Conservation (phyloP, 2,113 vertebrate species). For the Chlorodrepanis virens region DNA sequence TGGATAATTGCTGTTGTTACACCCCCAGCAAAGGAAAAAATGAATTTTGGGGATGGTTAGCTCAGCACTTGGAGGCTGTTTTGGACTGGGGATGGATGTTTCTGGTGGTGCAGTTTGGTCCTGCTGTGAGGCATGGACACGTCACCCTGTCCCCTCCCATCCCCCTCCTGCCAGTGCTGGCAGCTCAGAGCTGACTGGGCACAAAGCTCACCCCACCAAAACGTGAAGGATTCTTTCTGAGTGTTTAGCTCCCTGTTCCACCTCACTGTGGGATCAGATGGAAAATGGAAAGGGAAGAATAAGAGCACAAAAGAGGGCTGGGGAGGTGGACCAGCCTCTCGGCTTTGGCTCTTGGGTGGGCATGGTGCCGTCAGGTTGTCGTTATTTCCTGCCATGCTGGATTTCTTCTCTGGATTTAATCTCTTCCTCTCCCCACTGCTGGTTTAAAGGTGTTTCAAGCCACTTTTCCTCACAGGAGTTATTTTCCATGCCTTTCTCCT, state of each 20-base stretch:
- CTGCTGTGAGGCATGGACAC: too few species aligned
- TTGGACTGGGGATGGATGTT: neutral
- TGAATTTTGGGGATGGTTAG: neutral
- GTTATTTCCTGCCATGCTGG: constrained; percentile 1
- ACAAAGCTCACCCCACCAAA: neutral
- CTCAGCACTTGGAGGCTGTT: neutral
- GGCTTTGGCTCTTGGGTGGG: neutral
- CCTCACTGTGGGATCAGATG: neutral
- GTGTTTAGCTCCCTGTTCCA: neutral
- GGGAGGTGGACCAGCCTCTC: neutral
- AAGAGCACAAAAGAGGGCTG: neutral
- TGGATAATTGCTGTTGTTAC: neutral
- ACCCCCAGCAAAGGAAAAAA: neutral
- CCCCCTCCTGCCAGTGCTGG: too few species aligned
- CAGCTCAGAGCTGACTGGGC: neutral
- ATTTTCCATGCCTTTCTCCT: neutral
- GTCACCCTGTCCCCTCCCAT: too few species aligned
- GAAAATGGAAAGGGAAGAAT: neutral
- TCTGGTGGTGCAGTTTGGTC: too few species aligned
- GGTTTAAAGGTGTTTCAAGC: neutral
- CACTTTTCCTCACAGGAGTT: neutral
- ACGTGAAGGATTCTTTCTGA: neutral
- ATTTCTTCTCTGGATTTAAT: constrained; percentile 29
- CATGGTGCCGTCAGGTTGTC: neutral
- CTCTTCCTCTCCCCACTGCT: neutral